These are phyloP conservation scores for Agriopis leucophaearia DNA, from an alignment of 2,888 invertebrate genomes.

Conservation along the genomic window DNA sequence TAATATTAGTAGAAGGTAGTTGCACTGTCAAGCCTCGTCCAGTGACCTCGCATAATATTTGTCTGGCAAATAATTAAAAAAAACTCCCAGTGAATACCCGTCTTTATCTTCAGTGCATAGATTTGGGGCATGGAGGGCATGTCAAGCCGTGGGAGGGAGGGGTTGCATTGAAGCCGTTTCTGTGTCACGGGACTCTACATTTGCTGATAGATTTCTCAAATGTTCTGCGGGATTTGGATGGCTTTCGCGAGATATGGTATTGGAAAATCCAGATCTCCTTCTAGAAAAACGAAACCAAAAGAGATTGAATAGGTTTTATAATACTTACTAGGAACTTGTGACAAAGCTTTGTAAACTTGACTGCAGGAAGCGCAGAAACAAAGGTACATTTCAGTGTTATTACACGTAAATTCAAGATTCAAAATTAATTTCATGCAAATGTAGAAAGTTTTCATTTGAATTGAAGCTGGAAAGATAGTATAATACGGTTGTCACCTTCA, in stretches of 20 bases:
- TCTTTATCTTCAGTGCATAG: slow-evolving; percentile 8
- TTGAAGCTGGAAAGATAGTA: slow-evolving; percentile 15
- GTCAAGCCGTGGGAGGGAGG: not conserved
- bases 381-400: not conserved
- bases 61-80: too few relatives aligned
- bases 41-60: too few relatives aligned
- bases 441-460: slow-evolving; percentile 12
- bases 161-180: slow-evolving; percentile 13
- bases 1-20: too few relatives aligned
- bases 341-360: not conserved
- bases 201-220: slow-evolving; percentile 29
- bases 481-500: slow-evolving; percentile 22
- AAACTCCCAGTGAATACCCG: not conserved
- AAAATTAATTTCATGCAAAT: slow-evolving; percentile 21
- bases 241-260: slow-evolving; percentile 12
- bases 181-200: slow-evolving; percentile 25
- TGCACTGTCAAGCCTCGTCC: too few relatives aligned
- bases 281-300: not conserved
- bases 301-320: not conserved
- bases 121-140: slow-evolving; percentile 16
- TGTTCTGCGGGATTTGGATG: slow-evolving; percentile 14
- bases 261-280: slow-evolving; percentile 13
- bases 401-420: slow-evolving; percentile 1
- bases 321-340: not conserved
- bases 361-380: not conserved